A percentile compares a stretch with the other conserved stretches of the same genome.
Evolutionary conservation across 2,113 vertebrate species (phyloP).

Genomic region (Labeo catla): DNA sequence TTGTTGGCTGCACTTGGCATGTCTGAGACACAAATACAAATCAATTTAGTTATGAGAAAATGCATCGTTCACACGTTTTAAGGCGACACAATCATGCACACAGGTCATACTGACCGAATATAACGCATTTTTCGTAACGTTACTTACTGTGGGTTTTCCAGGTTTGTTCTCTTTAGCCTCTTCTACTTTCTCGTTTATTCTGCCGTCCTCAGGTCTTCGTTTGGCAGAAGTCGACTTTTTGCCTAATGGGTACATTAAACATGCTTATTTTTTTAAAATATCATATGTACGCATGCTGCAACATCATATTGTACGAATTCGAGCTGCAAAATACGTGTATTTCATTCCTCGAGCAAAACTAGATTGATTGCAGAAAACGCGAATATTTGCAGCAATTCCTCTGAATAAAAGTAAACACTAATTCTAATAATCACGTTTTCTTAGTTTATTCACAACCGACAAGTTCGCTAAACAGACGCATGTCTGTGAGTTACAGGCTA

Average conservation of each 20-base stretch:
- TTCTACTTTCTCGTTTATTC: conserved; percentile 45
- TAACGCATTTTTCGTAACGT: neutral
- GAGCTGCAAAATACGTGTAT: neutral
- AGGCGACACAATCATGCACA: too few relatives aligned
- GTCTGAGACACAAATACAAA: conserved; percentile 71
- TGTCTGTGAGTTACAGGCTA: neutral
- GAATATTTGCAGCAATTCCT: neutral
- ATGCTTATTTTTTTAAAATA: neutral
- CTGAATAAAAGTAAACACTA: too few relatives aligned
- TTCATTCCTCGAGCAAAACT: too few relatives aligned
- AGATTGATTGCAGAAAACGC: neutral
- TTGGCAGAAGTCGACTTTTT: conserved; percentile 65
- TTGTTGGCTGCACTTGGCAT: conserved; percentile 75
- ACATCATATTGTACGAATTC: neutral
- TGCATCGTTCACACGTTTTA: neutral
- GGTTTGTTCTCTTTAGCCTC: conserved; percentile 79
- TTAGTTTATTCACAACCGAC: neutral
- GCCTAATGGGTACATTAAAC: conserved; percentile 56
- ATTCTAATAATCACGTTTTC: too few relatives aligned
- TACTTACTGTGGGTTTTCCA: conserved; percentile 75
- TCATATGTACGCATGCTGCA: too few relatives aligned
- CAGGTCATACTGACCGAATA: too few relatives aligned
- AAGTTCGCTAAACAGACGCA: neutral
- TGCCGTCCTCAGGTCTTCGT: conserved; percentile 58
- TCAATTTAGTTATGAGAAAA: neutral